A percentile compares a stretch with the other conserved stretches of the same genome.
Evolutionary conservation across 2,797 vertebrate genomes (phyloP).

Genomic region (Todus mexicanus): DNA sequence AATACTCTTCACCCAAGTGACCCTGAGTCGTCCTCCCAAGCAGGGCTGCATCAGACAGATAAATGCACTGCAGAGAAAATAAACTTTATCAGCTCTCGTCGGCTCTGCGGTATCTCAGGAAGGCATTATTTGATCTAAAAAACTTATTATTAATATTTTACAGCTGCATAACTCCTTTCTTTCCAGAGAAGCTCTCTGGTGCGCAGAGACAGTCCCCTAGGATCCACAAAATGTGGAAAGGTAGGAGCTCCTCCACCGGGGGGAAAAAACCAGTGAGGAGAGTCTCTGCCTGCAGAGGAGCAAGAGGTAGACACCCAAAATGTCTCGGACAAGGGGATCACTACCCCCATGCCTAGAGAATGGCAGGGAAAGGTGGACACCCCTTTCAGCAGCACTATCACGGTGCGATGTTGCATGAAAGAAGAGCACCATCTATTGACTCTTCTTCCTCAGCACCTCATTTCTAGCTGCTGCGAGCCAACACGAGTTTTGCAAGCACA

Average conservation of each 20-base stretch:
- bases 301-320: not conserved
- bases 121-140: not conserved
- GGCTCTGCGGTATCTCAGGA: not conserved
- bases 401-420: rapidly evolving
- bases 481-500: rapidly evolving
- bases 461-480: rapidly evolving
- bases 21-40: not conserved
- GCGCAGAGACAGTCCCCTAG: not conserved
- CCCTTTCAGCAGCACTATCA: rapidly evolving
- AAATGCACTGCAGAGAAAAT: not conserved
- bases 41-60: not conserved
- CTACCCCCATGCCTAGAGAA: not conserved
- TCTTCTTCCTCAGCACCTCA: not conserved
- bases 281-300: not conserved
- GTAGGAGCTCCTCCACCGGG: not conserved
- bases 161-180: not conserved
- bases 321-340: rapidly evolving
- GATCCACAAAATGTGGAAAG: rapidly evolving
- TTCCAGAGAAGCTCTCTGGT: too few relatives aligned
- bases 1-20: not conserved
- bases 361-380: rapidly evolving
- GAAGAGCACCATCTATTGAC: constrained; percentile 40
- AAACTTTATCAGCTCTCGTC: not conserved
- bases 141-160: not conserved
- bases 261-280: not conserved